Conservation (phyloP, 92 coral and sea anemone genomes). For the Phymanthus crucifer region DNA sequence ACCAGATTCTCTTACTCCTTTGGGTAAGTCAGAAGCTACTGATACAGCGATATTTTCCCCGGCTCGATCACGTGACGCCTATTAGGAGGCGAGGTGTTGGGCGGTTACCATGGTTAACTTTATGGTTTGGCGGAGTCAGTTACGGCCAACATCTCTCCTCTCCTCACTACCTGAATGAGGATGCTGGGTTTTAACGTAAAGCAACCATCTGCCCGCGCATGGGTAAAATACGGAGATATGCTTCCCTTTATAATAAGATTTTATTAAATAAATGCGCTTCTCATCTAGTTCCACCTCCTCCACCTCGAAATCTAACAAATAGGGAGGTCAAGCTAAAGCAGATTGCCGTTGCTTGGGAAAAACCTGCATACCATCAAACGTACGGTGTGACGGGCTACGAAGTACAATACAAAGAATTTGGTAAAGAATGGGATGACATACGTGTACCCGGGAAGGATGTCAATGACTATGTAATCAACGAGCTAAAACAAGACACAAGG, state of each 20-base stretch:
- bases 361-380: not conserved
- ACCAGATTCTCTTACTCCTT: slow-evolving; percentile 12
- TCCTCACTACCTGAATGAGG: too few species aligned
- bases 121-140: too few species aligned
- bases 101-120: too few species aligned
- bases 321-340: not conserved
- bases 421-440: not conserved
- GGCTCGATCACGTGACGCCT: too few species aligned
- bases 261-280: too few species aligned
- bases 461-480: not conserved
- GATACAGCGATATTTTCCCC: too few species aligned
- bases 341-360: slow-evolving; percentile 7
- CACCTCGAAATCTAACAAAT: slow-evolving; percentile 8
- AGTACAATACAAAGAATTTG: slow-evolving; percentile 11
- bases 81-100: too few species aligned
- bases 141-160: too few species aligned
- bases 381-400: slow-evolving; percentile 6
- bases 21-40: not conserved
- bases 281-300: slow-evolving; percentile 25
- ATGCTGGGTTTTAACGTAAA: too few species aligned
- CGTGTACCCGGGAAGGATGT: not conserved
- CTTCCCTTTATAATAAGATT: too few species aligned
- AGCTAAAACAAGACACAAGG: not conserved
- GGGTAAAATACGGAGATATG: too few species aligned
- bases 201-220: too few species aligned